Percentiles rank a stretch among this genome's conserved stretches.
These are phyloP conservation scores for Rhinichthys osculus DNA, from an alignment of 2,797 vertebrate species.

Conservation along the genomic window DNA sequence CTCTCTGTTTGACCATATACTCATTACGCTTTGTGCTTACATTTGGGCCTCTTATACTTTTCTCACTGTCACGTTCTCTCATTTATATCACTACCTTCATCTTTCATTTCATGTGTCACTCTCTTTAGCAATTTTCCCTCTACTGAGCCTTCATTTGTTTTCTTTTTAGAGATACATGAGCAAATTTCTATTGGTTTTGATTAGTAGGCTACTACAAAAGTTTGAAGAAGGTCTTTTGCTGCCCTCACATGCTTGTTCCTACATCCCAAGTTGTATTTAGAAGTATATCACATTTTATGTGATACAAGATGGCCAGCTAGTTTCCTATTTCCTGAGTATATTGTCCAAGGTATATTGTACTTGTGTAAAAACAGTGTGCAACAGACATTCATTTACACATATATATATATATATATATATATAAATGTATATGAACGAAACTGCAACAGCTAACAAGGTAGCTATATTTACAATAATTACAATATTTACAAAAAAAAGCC, in stretches of 20 bases:
- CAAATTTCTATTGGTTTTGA: not conserved
- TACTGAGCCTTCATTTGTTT: not conserved
- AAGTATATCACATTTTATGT: not conserved
- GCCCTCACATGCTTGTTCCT: not conserved
- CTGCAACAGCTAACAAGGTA: too few species aligned
- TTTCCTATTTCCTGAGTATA: not conserved
- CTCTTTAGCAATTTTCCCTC: not conserved
- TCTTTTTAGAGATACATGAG: slow-evolving; percentile 18
- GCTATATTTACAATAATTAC: too few species aligned
- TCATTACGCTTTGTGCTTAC: slow-evolving; percentile 34
- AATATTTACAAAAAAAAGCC: too few species aligned
- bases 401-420: too few species aligned
- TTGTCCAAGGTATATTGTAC: not conserved
- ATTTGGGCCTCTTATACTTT: not conserved
- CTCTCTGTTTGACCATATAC: slow-evolving; percentile 51
- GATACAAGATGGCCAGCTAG: not conserved
- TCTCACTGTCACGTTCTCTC: not conserved
- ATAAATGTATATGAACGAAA: not conserved
- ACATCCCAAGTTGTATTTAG: not conserved
- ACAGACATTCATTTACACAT: not conserved
- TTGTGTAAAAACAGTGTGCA: not conserved
- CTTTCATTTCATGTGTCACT: slow-evolving; percentile 26
- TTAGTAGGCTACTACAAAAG: not conserved
- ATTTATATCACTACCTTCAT: not conserved
- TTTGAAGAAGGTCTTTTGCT: not conserved